Evolutionary conservation across 2,888 invertebrate species (phyloP).

Genomic region (Siphlonurus alternatus): DNA sequence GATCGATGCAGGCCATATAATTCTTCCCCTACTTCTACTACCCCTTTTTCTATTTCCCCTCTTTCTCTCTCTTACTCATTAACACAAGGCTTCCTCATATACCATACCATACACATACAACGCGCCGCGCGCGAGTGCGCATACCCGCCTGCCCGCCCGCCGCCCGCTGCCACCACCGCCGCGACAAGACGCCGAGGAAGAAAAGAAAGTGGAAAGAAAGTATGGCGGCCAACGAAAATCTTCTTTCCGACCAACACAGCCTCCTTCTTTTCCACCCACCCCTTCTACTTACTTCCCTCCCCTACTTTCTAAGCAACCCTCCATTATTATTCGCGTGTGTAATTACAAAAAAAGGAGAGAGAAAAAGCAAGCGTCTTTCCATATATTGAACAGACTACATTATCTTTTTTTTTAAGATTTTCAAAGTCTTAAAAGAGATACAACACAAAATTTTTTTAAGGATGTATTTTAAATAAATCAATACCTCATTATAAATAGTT

Average conservation of each 20-base stretch:
- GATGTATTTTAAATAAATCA: background rate
- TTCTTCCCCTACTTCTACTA: background rate
- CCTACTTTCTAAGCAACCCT: background rate
- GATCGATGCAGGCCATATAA: background rate
- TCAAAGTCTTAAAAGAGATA: background rate
- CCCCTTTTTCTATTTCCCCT: conserved; percentile 1
- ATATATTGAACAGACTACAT: background rate
- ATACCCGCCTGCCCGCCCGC: background rate
- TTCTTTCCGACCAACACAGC: background rate
- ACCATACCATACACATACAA: conserved; percentile 1
- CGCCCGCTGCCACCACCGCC: background rate
- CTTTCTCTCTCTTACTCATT: conserved; percentile 3
- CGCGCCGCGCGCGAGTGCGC: background rate
- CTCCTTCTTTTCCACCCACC: background rate
- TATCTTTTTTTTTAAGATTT: background rate
- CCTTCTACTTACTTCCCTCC: background rate
- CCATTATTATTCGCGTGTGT: conserved; percentile 4
- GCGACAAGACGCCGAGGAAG: background rate
- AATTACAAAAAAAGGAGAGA: background rate
- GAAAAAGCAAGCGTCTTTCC: background rate
- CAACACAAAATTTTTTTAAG: background rate
- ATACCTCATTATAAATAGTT: background rate
- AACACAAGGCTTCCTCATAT: conserved; percentile 1
- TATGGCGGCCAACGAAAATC: conserved; percentile 1
- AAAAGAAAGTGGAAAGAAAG: conserved; percentile 4